Base-by-base conservation (phyloP, 53 echinoderm and acorn worm genomes). In the Actinopyga echinites region DNA sequence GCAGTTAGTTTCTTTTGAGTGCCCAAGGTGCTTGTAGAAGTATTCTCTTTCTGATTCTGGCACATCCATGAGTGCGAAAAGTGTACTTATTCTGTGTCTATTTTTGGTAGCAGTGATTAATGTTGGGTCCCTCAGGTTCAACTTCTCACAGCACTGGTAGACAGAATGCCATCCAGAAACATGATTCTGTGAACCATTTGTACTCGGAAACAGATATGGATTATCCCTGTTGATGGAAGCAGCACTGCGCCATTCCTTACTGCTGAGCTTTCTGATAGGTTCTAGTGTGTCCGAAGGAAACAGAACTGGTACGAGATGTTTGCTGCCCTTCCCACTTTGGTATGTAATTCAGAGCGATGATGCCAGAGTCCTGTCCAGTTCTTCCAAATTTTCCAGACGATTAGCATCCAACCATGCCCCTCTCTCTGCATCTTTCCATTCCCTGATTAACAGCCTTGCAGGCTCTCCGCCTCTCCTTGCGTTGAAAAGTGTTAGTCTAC, bases 11-110 rank as follows among this genome's bases (percentile, higher is more conserved):
- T 90, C 86, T 66, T 85, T 88, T 15, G 87, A 83, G 40, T 93
- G 93, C 21, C 90, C 88, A 6, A 93, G 71, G 68, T 93, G 93
- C 80, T 90, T 90, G 63, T 87, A 93, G 3, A 90, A 82, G 79
- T 53, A 87, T 13, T 57, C 57, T 75, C 82, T 80, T 34, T 93
- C 90, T 21, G 44, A 15, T 33, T 87, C 83, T 42, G 92, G 86
- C 0, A 93, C 75, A 67, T 93, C 90, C 79, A 85, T 85, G 8
- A 90, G 66, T 21, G 93, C 89, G 56, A 93, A 93, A 33, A 84
- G 24, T 11, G 85, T 85, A 45, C 86, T 85, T 2, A 88, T 36
- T 38, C 88, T 60, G 54, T 92, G 92, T 38, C 92, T 45, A 52
- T 88, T 92, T 65, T 85, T 83, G 1, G 92, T 92, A 4, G 88